Evolutionary conservation across 2,797 vertebrate species (phyloP), one percentile per base, ranked within the genome.

Genomic region (Hozukius guyotensis): DNA sequence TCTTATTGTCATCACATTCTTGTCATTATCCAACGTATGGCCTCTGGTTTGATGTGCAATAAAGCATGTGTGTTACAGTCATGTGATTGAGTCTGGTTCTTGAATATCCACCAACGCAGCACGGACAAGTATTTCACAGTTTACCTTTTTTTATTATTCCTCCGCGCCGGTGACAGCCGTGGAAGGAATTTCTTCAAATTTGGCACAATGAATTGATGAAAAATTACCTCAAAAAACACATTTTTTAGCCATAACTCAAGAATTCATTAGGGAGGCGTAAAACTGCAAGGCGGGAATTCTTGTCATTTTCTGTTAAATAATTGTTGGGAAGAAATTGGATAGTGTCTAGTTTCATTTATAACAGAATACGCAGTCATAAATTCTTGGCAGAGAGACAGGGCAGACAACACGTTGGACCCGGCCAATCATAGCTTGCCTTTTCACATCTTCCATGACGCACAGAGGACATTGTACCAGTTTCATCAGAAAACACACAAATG

Each of bases 11-110:
- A 2, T 72, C 27, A 59, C 29, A 42, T 27, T 86, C 25, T 57
- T 72, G 31, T 72, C 31, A 32, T 77, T 20, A 16, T 78, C 24
- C 9, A n/a, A 63, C 38, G 22, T 18, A 49, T 65, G 49, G 6
- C 53, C 60, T 10, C 67, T 87, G 77, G 55, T 86, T 77, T 87
- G 81, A 81, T 88, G 85, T 92, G 82, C 59, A 93, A 91, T 91
- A 92, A 92, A 92, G 89, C 89, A 92, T 89, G 91, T 80, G 78
- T 90, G 83, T 84, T 68, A 85, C 72, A 57, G 3, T 12, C 4
- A 65, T 27, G 1, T 12, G 8, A 3, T 14, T 11, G 38, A 42
- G 67, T 80, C 7, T 42, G 34, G 2, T 76, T 78, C 56, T 76
- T 87, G 16, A 59, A 66, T n/a, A 59, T 34, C 16, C 3, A 53